A percentile compares a stretch with the other conserved stretches of the same genome.
Evolutionary conservation across 2,888 invertebrate genomes (phyloP).

Genomic region (Chaitophorus viminalis): DNA sequence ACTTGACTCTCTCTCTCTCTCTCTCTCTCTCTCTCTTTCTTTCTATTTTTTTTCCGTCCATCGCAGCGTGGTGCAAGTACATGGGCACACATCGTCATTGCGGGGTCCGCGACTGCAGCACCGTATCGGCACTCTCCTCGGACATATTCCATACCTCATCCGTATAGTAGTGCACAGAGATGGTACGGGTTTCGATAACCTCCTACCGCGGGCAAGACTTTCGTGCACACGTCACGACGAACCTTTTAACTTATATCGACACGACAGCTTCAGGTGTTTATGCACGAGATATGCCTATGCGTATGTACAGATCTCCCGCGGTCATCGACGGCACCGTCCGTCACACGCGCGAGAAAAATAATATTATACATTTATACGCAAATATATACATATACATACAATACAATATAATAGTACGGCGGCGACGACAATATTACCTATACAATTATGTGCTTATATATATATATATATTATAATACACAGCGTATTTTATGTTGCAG

Average conservation of each 20-base stretch:
- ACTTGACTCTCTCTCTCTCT: background rate
- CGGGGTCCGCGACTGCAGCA: too few species aligned
- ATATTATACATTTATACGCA: background rate
- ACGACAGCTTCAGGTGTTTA: background rate
- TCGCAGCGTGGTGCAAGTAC: background rate
- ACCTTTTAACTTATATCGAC: background rate
- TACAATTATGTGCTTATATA: too few species aligned
- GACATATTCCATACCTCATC: too few species aligned
- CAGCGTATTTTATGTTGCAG: slow-evolving; percentile 1
- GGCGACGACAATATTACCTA: too few species aligned
- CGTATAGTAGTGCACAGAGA: too few species aligned
- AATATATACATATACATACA: too few species aligned
- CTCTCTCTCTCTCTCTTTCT: background rate
- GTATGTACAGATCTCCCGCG: background rate
- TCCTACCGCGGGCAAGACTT: slow-evolving; percentile 3
- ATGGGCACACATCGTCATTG: too few species aligned
- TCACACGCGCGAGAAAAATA: slow-evolving; percentile 1
- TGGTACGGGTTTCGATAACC: slow-evolving; percentile 42
- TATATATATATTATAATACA: too few species aligned
- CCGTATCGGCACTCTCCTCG: too few species aligned
- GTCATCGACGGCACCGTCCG: background rate
- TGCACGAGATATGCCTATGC: background rate
- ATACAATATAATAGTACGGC: background rate
- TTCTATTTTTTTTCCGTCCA: background rate
- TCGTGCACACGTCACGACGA: background rate